A percentile compares a stretch with the other conserved stretches of the same genome.
Evolutionary conservation across 2,797 vertebrate genomes (phyloP).

Genomic region (Danio jaintianensis): DNA sequence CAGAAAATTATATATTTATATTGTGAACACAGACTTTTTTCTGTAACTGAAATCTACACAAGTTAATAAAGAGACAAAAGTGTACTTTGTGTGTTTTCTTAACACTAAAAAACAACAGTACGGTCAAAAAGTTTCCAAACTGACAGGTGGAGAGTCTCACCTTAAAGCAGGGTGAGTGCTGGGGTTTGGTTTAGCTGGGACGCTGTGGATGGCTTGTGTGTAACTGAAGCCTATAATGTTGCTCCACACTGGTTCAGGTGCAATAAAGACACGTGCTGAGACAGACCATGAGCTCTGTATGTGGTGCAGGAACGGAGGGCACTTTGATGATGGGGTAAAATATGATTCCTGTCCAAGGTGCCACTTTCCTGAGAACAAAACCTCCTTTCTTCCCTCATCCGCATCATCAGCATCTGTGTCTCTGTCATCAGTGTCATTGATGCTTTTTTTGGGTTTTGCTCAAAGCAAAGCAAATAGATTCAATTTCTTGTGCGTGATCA

Average conservation of each 20-base stretch:
- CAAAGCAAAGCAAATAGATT: constrained; percentile 36
- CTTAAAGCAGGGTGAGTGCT: constrained; percentile 8
- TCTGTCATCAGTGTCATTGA: constrained; percentile 56
- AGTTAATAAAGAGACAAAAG: no score
- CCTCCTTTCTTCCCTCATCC: constrained; percentile 51
- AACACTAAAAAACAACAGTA: no score
- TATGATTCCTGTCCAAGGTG: constrained; percentile 61
- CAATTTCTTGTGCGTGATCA: not conserved
- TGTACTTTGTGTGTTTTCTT: no score
- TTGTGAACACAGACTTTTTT: no score
- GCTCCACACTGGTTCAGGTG: constrained; percentile 62
- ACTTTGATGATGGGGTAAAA: constrained; percentile 63
- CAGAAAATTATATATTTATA: no score
- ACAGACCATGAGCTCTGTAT: constrained; percentile 49
- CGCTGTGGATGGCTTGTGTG: constrained; percentile 38
- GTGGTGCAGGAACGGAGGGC: constrained; percentile 53
- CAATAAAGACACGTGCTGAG: constrained; percentile 53
- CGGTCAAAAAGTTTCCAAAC: no score
- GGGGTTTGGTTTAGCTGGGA: constrained; percentile 18
- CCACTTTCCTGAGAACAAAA: constrained; percentile 58
- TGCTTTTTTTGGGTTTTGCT: constrained; percentile 25
- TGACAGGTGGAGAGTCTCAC: not conserved
- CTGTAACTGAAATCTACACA: no score
- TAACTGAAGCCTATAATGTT: constrained; percentile 59
- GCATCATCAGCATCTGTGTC: constrained; percentile 54